A percentile compares a stretch with the other conserved stretches of the same genome.
Evolutionary conservation across 2,113 vertebrate genomes (phyloP).

Genomic region (Megaleporinus macrocephalus): DNA sequence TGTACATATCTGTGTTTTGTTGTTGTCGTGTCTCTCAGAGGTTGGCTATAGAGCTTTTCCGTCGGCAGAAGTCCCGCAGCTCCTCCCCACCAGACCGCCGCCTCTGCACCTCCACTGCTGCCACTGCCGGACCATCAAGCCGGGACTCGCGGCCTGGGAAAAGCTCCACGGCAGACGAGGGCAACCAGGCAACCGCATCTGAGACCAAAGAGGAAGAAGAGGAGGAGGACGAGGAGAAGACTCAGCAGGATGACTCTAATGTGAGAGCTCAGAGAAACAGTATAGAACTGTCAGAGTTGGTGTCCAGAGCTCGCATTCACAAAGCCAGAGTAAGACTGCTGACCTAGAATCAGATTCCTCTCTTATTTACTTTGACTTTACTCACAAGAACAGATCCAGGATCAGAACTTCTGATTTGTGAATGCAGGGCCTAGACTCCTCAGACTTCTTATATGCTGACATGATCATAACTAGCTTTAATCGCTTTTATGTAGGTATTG

Average conservation of each 20-base stretch:
- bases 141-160: slow-evolving; percentile 81
- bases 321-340: too few species aligned
- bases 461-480: too few species aligned
- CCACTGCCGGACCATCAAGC: slow-evolving; percentile 73
- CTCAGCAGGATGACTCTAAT: slow-evolving; percentile 90
- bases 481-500: too few species aligned
- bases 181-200: slow-evolving; percentile 61
- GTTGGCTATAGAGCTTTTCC: slow-evolving; percentile 92
- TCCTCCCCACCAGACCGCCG: slow-evolving; percentile 90
- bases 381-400: too few species aligned
- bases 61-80: slow-evolving; percentile 89
- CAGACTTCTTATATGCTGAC: too few species aligned
- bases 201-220: slow-evolving; percentile 79
- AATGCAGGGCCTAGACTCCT: too few species aligned
- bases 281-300: not conserved
- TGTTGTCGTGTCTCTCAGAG: slow-evolving; percentile 76
- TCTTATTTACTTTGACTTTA: too few species aligned
- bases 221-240: slow-evolving; percentile 86
- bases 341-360: too few species aligned
- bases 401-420: too few species aligned
- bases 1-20: not conserved
- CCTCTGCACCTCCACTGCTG: slow-evolving; percentile 67
- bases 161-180: slow-evolving; percentile 65
- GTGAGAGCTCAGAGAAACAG: slow-evolving; percentile 73
- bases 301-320: not conserved